Evolutionary conservation across 2,113 vertebrate species (phyloP), one percentile per base, ranked within the genome.

Genomic region (Xenopus laevis): DNA sequence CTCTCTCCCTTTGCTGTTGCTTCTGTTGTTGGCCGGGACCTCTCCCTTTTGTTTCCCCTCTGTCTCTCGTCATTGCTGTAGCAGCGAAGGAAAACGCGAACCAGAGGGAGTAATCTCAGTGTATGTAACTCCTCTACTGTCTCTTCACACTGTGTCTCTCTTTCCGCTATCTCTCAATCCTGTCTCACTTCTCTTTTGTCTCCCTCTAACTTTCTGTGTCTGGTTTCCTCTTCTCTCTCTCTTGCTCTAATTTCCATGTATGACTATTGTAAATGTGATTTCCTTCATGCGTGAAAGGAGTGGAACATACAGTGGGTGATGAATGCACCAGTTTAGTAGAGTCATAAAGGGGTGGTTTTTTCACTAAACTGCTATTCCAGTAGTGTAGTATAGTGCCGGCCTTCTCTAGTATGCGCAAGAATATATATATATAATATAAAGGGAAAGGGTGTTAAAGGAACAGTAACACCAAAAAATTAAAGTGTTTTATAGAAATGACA

Each of bases 51-150:
- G 66, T 65, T 33, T 62, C 59, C 74, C 61, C 46, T 75, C 73
- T 68, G 73, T 68, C 58, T 75, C 33, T 65, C 53, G 74, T 70
- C 74, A 63, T 74, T 90, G 23, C 89, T 88, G 88, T 89, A 87
- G 92, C 94, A 93, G 94, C 91, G 94, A 88, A 95, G 93, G 90
- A 94, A 92, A 93, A 93, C 90, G 86, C 94, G 92, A 88, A 92
- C 92, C 84, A 93, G 94, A 89, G 93, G 93, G 86, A 95, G 91
- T 95, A 91, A 92, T 85, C 95, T 96, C 89, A 93, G 92, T 93
- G 95, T 96, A 96, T 92, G 95, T 95, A 94, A 91, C 85, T 73
- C 86, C 85, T 86, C 47, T 53, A 77, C 23, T n/a, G n/a, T n/a
- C n/a, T n/a, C n/a, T n/a, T n/a, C n/a, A n/a, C n/a, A n/a, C 60